phyloP scores from a whole-genome alignment of 2,113 vertebrate genomes.

The Macroglossus sobrinus region DNA sequence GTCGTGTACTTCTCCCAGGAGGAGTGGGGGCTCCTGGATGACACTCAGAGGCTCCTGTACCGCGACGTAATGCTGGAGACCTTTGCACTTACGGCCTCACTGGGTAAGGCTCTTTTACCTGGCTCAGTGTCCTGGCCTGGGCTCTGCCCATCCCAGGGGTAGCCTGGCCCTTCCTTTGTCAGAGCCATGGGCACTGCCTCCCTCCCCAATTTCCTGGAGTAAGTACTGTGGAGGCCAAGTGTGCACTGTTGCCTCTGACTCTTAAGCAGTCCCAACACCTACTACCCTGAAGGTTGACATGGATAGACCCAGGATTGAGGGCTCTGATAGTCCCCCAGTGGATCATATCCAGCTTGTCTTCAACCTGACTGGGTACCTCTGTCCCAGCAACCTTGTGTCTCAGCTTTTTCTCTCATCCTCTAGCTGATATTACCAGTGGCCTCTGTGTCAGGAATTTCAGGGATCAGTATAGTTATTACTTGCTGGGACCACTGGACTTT shows the following conservation, averaged over 20 bases:
- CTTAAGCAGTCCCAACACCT: neutral
- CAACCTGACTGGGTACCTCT: neutral
- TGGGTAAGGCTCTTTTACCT: slow-evolving; percentile 23
- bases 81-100: slow-evolving; percentile 12
- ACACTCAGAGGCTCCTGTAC: slow-evolving; percentile 54
- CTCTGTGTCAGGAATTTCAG: neutral
- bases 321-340: neutral
- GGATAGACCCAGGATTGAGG: neutral
- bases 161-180: neutral
- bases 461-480: neutral
- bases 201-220: neutral
- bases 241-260: neutral
- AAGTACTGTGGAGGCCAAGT: too few relatives aligned
- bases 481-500: neutral
- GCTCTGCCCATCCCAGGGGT: neutral
- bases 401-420: neutral
- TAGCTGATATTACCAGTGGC: neutral
- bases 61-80: slow-evolving; percentile 53
- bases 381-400: neutral
- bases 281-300: neutral
- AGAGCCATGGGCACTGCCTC: neutral
- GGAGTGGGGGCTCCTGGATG: slow-evolving; percentile 60
- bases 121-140: neutral
- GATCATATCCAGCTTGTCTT: neutral
- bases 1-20: slow-evolving; percentile 56